phyloP scores from a whole-genome alignment of 2,797 vertebrate species.

The Megalops cyprinoides region DNA sequence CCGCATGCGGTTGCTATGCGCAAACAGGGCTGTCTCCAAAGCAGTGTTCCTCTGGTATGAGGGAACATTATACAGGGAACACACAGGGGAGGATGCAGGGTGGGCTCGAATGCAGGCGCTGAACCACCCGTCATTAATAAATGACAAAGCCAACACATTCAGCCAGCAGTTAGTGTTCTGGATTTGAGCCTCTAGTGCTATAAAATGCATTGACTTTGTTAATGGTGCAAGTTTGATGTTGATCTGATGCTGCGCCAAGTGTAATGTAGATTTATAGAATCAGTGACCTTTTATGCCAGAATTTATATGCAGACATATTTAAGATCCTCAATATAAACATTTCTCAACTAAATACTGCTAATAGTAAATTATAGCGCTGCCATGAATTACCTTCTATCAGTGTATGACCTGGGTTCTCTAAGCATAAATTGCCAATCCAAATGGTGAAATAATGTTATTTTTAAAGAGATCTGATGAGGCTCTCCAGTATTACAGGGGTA shows the following conservation, averaged over 20 bases:
- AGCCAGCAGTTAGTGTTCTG: constrained; percentile 6
- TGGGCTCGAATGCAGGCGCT: not conserved
- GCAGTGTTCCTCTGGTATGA: not conserved
- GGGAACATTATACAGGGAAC: not conserved
- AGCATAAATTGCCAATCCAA: too few relatives aligned
- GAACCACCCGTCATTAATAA: not conserved
- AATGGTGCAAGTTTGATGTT: not conserved
- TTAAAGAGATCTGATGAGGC: too few relatives aligned
- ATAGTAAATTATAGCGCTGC: too few relatives aligned
- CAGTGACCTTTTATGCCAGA: not conserved
- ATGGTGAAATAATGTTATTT: too few relatives aligned
- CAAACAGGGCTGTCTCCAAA: not conserved
- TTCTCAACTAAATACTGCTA: not conserved
- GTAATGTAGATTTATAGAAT: not conserved
- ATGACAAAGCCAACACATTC: not conserved
- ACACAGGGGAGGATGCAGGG: not conserved
- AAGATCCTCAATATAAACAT: not conserved
- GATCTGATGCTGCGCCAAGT: not conserved
- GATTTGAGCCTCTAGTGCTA: not conserved
- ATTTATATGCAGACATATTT: not conserved
- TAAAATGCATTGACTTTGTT: constrained; percentile 1
- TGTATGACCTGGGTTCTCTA: too few relatives aligned
- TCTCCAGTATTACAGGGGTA: too few relatives aligned
- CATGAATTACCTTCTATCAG: too few relatives aligned
- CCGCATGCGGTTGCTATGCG: not conserved